These are phyloP conservation scores for Drosophila flavopinicola DNA, from an alignment of 2,888 invertebrate genomes.

Conservation along the genomic window DNA sequence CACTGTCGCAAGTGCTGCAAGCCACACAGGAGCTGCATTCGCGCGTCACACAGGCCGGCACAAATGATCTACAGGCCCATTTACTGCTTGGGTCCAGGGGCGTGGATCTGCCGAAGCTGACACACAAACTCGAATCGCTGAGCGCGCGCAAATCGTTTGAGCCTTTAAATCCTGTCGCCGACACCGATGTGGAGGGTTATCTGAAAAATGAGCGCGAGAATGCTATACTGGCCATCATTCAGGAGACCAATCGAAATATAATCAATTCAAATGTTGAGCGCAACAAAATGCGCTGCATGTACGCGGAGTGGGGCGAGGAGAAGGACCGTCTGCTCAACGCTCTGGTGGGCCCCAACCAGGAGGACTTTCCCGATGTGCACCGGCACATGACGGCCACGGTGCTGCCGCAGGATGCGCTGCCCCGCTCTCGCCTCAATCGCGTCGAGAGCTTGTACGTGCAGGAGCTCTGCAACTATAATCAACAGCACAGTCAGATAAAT, in stretches of 20 bases:
- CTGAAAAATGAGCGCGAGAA: conserved; percentile 97
- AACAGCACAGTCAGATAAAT: too few species aligned
- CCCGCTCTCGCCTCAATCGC: too few species aligned
- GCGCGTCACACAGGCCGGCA: too few species aligned
- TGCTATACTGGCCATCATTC: conserved; percentile 95
- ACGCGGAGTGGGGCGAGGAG: conserved; percentile 97
- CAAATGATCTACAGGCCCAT: too few species aligned
- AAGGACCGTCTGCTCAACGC: too few species aligned
- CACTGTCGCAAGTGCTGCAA: conserved; percentile 95
- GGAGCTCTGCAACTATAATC: too few species aligned
- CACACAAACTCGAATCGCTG: conserved; percentile 94
- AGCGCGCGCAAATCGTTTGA: conserved; percentile 94
- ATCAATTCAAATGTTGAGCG: conserved; percentile 87
- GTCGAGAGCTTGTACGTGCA: too few species aligned
- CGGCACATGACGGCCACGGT: conserved; percentile 88
- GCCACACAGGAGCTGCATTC: conserved; percentile 95
- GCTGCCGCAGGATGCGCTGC: conserved; percentile 86
- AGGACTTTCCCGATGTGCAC: conserved; percentile 89
- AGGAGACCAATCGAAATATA: conserved; percentile 93
- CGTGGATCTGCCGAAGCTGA: too few species aligned
- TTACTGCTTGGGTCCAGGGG: too few species aligned
- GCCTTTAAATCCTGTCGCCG: conserved; percentile 94
- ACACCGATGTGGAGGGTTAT: conserved; percentile 94
- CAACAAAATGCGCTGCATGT: conserved; percentile 91
- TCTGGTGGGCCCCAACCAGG: conserved; percentile 92